A percentile compares a stretch with the other conserved stretches of the same genome.
These are phyloP conservation scores for Genyomyrus donnyi DNA, from an alignment of 2,113 vertebrate species.

Conservation along the genomic window DNA sequence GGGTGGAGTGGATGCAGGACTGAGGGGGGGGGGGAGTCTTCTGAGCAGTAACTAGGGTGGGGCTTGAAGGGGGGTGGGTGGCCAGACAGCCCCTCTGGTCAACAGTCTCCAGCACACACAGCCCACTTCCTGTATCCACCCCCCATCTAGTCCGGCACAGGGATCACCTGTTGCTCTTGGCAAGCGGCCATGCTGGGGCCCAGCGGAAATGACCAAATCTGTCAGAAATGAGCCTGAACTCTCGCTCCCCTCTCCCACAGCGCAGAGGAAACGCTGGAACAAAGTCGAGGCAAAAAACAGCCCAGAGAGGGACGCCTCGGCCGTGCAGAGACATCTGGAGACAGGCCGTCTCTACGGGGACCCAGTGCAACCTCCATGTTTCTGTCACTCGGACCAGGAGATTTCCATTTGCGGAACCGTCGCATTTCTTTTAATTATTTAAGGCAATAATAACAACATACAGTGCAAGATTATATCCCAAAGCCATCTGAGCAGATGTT, in stretches of 20 bases:
- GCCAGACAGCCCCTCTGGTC: constrained; percentile 68
- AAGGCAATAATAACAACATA: not conserved
- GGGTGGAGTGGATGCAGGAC: not conserved
- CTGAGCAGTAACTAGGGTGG: constrained; percentile 2
- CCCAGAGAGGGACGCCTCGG: not conserved
- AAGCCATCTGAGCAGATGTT: not conserved
- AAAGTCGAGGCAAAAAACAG: not conserved
- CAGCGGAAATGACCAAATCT: constrained; percentile 77
- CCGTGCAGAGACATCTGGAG: not conserved
- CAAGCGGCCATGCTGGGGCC: constrained; percentile 62
- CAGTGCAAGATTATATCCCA: not conserved
- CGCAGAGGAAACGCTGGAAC: constrained; percentile 22
- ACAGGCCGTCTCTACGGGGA: not conserved
- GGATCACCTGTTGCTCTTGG: constrained; percentile 93
- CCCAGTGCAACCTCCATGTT: not conserved
- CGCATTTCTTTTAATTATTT: not conserved
- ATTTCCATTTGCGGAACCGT: not conserved
- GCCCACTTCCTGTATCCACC: constrained; percentile 71
- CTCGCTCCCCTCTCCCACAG: constrained; percentile 49
- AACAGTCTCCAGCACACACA: constrained; percentile 60
- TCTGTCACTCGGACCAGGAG: not conserved
- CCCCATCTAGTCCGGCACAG: constrained; percentile 42
- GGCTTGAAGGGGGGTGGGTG: constrained; percentile 12
- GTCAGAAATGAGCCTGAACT: constrained; percentile 73
- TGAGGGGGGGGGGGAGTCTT: not conserved